Percentiles rank a stretch among this genome's conserved stretches.
These are phyloP conservation scores for Ptychodera flava DNA, from an alignment of 35 echinoderm and acorn worm genomes.

Conservation along the genomic window DNA sequence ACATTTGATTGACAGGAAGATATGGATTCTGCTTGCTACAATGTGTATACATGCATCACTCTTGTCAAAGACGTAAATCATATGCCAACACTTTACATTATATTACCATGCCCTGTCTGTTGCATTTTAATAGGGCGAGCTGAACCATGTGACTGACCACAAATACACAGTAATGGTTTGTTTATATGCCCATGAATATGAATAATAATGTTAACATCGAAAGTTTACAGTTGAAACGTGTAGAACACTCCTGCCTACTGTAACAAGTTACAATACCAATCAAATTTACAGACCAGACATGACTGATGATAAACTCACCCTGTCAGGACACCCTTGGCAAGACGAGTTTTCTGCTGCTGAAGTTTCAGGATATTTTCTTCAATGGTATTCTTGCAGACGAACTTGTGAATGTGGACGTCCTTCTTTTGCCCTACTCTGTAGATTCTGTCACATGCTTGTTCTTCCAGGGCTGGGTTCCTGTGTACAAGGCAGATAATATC, in stretches of 20 bases:
- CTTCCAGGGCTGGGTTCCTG: slow-evolving; percentile 92
- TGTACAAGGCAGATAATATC: neutral
- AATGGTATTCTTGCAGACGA: slow-evolving; percentile 82
- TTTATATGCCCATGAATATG: neutral
- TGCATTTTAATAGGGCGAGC: neutral
- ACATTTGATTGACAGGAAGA: too few relatives aligned
- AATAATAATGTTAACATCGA: neutral
- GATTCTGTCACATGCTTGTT: slow-evolving; percentile 91
- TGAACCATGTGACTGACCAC: neutral
- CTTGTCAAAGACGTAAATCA: too few relatives aligned
- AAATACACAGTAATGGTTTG: neutral
- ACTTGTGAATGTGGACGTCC: slow-evolving; percentile 87
- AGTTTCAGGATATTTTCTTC: slow-evolving; percentile 66
- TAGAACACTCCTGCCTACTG: neutral
- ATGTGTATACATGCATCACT: too few relatives aligned
- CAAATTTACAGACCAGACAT: neutral
- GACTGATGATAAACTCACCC: slow-evolving; percentile 43
- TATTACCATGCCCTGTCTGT: too few relatives aligned
- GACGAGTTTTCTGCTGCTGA: slow-evolving; percentile 71
- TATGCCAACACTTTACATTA: too few relatives aligned
- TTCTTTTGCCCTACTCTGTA: slow-evolving; percentile 76
- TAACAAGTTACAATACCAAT: neutral
- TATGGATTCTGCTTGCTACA: too few relatives aligned
- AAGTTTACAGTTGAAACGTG: neutral
- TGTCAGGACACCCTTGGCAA: slow-evolving; percentile 82